These are phyloP conservation scores for Cyprinella venusta DNA, from an alignment of 2,797 vertebrate species.

Conservation along the genomic window DNA sequence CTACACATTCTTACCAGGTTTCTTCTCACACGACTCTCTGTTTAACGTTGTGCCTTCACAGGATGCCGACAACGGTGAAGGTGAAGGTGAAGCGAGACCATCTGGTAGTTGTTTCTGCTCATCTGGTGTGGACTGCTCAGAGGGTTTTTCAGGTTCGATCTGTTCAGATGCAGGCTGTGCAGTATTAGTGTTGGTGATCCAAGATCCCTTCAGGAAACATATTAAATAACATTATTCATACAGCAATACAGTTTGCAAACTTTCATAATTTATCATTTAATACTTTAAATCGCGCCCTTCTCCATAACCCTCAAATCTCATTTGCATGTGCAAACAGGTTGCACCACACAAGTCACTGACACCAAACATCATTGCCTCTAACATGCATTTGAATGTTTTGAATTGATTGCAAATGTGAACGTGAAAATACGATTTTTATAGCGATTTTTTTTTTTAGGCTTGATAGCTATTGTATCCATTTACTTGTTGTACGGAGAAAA, in stretches of 20 bases:
- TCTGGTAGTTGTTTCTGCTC: not conserved
- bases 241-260: not conserved
- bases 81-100: not conserved
- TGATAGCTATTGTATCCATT: not conserved
- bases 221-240: not conserved
- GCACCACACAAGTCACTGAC: not conserved
- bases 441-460: too few species aligned
- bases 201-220: conserved; percentile 51
- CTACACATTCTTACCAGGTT: conserved; percentile 35
- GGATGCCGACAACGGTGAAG: not conserved
- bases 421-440: not conserved
- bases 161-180: conserved; percentile 60
- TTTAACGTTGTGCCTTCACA: not conserved
- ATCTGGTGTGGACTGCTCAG: conserved; percentile 15
- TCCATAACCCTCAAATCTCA: not conserved
- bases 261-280: not conserved
- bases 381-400: not conserved
- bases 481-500: not conserved
- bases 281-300: not conserved
- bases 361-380: not conserved
- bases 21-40: conserved; percentile 39
- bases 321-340: conserved; percentile 12
- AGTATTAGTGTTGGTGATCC: conserved; percentile 45
- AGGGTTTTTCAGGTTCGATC: conserved; percentile 41
- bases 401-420: too few species aligned